phyloP scores from a whole-genome alignment of 2,797 vertebrate species.

The Sebastes kiyomatsui region DNA sequence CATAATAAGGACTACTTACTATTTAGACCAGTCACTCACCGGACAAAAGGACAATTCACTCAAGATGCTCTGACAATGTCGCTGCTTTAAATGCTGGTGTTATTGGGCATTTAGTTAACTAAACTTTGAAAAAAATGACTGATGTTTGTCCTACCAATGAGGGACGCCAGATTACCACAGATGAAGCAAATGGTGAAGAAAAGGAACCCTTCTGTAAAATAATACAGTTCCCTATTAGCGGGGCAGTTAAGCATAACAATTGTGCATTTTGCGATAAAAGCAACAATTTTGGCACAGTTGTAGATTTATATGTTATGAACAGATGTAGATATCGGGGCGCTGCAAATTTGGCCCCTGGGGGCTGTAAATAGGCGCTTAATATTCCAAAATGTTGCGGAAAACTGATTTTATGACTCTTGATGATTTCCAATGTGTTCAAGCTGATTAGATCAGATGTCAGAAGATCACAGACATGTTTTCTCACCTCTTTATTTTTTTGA shows the following conservation, averaged over 20 bases:
- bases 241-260: accelerated
- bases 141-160: neutral
- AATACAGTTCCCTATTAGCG: neutral
- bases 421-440: too few species aligned
- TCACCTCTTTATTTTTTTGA: too few species aligned
- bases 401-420: too few species aligned
- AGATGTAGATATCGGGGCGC: too few species aligned
- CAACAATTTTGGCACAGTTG: neutral
- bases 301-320: too few species aligned
- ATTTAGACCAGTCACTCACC: neutral
- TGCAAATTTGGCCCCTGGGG: too few species aligned
- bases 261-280: too few species aligned
- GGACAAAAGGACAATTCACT: neutral
- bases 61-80: neutral
- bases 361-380: too few species aligned
- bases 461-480: too few species aligned
- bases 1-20: neutral
- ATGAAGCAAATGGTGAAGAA: neutral
- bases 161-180: neutral
- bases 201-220: neutral
- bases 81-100: neutral
- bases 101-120: neutral
- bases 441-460: too few species aligned
- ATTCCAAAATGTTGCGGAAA: too few species aligned
- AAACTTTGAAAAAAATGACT: neutral